A percentile compares a stretch with the other conserved stretches of the same genome.
Conservation (phyloP, 2,888 invertebrate species). For the Idaea biselata region DNA sequence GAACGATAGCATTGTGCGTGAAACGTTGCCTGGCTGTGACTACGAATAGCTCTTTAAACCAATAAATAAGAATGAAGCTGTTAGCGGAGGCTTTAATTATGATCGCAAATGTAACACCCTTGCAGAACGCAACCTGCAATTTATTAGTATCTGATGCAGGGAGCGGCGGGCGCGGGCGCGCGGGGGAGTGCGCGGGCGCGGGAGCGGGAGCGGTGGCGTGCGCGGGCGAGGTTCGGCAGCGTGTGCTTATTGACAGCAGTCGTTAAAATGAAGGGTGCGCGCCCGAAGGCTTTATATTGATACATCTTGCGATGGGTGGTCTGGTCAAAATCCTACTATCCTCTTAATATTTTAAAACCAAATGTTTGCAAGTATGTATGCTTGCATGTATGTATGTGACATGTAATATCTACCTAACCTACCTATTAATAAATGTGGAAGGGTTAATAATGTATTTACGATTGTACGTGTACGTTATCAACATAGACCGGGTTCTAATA, state of each 20-base stretch:
- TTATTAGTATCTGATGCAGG: neutral
- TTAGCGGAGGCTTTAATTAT: neutral
- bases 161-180: too few species aligned
- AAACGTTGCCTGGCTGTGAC: neutral
- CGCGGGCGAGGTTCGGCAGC: neutral
- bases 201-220: too few species aligned
- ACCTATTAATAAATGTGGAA: too few species aligned
- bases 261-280: neutral
- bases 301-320: neutral
- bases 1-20: neutral
- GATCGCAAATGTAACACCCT: neutral
- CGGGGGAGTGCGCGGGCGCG: too few species aligned
- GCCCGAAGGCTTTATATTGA: neutral
- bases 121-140: neutral
- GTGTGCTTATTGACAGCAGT: neutral
- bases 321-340: neutral
- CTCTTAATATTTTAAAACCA: too few species aligned
- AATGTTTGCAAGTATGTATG: too few species aligned
- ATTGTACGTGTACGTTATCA: too few species aligned
- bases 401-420: too few species aligned
- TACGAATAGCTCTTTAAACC: neutral
- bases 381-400: too few species aligned
- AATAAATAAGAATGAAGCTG: neutral
- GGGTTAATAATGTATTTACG: too few species aligned
- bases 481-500: too few species aligned